Evolutionary conservation across 2,797 vertebrate genomes (phyloP).

Genomic region (Synaphobranchus kaupii): DNA sequence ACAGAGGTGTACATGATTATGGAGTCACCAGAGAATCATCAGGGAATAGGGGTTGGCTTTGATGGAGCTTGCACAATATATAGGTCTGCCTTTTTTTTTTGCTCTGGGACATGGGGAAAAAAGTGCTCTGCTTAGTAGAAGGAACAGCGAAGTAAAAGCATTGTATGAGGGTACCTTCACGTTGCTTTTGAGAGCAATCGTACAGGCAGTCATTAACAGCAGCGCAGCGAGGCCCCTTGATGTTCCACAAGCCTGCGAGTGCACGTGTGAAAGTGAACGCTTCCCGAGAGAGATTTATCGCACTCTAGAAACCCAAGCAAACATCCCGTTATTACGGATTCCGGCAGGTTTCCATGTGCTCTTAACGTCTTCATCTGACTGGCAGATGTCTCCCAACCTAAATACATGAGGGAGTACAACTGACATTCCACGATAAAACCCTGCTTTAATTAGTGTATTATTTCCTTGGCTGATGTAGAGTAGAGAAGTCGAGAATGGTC

Average conservation of each 20-base stretch:
- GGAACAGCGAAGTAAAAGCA: no score
- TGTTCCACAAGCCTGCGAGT: background rate
- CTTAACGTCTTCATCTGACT: conserved; percentile 6
- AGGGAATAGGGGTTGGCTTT: no score
- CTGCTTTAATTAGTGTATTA: background rate
- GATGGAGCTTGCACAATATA: no score
- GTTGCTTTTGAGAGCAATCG: no score
- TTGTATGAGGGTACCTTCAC: no score
- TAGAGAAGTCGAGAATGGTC: background rate
- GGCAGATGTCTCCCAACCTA: background rate
- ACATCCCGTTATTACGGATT: background rate
- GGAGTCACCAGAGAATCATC: no score
- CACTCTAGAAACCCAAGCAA: background rate
- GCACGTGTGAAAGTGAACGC: background rate
- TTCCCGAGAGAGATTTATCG: background rate
- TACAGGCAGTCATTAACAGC: no score
- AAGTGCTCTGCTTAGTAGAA: no score
- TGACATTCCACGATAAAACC: background rate
- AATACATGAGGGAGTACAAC: background rate
- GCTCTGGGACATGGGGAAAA: no score
- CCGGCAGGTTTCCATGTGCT: background rate
- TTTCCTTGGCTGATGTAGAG: background rate
- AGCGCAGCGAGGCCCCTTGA: background rate
- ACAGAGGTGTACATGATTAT: no score
- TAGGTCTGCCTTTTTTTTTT: no score